phyloP scores from a whole-genome alignment of 2,888 invertebrate species.

The Parnassius mnemosyne region DNA sequence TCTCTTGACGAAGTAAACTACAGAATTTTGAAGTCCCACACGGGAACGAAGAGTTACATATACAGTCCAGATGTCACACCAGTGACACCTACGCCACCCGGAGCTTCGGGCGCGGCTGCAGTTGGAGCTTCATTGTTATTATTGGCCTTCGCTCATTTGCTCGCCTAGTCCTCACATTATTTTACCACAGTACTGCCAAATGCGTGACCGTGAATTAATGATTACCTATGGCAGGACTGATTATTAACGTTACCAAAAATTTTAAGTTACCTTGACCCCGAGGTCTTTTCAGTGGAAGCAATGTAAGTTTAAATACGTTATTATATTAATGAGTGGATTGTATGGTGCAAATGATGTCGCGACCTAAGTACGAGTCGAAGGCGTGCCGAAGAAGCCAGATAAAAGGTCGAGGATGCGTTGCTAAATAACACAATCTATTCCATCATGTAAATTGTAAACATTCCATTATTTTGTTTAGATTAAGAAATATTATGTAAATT shows the following conservation, averaged over 20 bases:
- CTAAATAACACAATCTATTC: constrained; percentile 58
- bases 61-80: constrained; percentile 66
- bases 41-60: constrained; percentile 83
- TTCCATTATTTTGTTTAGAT: constrained; percentile 52
- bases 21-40: constrained; percentile 82
- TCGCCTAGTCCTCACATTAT: constrained; percentile 55
- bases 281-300: constrained; percentile 69
- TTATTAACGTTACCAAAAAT: constrained; percentile 76
- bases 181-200: constrained; percentile 35
- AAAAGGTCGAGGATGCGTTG: constrained; percentile 71
- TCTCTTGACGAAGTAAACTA: constrained; percentile 83
- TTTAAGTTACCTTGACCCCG: constrained; percentile 74
- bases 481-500: constrained; percentile 48
- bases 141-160: constrained; percentile 58
- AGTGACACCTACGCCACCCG: constrained; percentile 36
- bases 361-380: constrained; percentile 52
- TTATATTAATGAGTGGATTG: constrained; percentile 35
- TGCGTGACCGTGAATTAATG: constrained; percentile 50
- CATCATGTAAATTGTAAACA: constrained; percentile 63
- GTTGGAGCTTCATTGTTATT: constrained; percentile 53
- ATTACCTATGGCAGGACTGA: constrained; percentile 57
- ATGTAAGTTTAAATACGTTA: constrained; percentile 68
- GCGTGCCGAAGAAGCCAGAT: constrained; percentile 57
- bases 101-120: constrained; percentile 51
- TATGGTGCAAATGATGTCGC: constrained; percentile 35